phyloP scores from a whole-genome alignment of 2,888 invertebrate genomes.

The Catonia carolina region DNA sequence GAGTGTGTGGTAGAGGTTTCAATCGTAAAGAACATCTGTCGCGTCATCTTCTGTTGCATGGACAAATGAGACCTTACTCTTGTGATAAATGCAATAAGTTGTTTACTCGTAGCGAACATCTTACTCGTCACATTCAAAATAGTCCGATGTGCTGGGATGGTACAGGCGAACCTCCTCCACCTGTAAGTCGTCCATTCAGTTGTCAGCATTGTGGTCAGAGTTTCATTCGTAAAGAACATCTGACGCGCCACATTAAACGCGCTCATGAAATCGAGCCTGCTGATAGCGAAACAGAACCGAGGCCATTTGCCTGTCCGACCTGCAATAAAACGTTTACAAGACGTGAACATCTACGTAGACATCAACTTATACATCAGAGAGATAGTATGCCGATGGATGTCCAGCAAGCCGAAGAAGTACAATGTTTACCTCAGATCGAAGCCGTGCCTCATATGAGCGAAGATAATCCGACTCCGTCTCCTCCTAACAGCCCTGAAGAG shows the following conservation, averaged over 20 bases:
- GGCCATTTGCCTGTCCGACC: constrained; percentile 33
- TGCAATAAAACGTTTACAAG: constrained; percentile 36
- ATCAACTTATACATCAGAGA: constrained; percentile 32
- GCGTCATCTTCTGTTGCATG: constrained; percentile 36
- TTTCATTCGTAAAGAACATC: constrained; percentile 37
- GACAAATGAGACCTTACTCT: constrained; percentile 32
- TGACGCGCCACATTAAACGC: constrained; percentile 35
- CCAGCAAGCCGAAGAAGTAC: background rate
- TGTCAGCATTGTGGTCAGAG: constrained; percentile 34
- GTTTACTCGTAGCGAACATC: constrained; percentile 37
- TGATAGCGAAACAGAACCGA: constrained; percentile 31
- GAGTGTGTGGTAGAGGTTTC: constrained; percentile 36
- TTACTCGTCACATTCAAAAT: constrained; percentile 34
- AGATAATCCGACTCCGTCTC: background rate
- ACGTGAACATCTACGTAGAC: constrained; percentile 34
- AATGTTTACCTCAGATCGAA: background rate
- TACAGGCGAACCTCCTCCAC: constrained; percentile 26
- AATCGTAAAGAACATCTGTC: constrained; percentile 37
- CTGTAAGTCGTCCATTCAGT: constrained; percentile 31
- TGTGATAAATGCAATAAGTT: constrained; percentile 35
- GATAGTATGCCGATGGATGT: constrained; percentile 2
- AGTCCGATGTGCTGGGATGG: constrained; percentile 28
- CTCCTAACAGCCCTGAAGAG: background rate
- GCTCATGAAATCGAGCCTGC: constrained; percentile 33
- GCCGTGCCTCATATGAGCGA: background rate